Evolutionary conservation across 2,888 invertebrate genomes (phyloP).

Genomic region (Tetrapedia diversipes): DNA sequence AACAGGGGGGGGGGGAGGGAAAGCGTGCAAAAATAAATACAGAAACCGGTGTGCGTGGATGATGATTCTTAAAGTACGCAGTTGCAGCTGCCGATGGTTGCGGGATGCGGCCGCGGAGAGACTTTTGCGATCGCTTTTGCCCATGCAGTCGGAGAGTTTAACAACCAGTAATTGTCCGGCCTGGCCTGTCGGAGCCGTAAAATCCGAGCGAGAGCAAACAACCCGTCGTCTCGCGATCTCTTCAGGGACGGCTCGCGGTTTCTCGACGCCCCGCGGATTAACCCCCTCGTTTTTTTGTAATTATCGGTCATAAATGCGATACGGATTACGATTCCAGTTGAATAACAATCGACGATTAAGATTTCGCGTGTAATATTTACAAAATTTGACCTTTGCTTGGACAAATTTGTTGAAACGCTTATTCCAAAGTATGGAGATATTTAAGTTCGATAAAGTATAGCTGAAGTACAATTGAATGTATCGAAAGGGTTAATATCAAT

Average conservation of each 20-base stretch:
- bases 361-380: too few species aligned
- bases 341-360: too few species aligned
- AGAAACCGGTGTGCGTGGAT: constrained; percentile 53
- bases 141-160: constrained; percentile 73
- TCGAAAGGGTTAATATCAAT: too few species aligned
- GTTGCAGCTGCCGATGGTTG: constrained; percentile 65
- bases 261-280: constrained; percentile 59
- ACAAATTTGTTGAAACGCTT: too few species aligned
- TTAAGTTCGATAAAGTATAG: too few species aligned
- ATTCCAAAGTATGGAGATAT: too few species aligned
- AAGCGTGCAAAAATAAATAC: constrained; percentile 50
- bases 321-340: too few species aligned
- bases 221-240: constrained; percentile 61
- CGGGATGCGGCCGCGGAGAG: constrained; percentile 52
- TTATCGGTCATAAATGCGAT: too few species aligned
- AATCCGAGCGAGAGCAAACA: constrained; percentile 79
- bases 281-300: constrained; percentile 6
- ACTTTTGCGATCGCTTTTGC: constrained; percentile 67
- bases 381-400: too few species aligned
- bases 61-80: constrained; percentile 54
- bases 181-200: constrained; percentile 77
- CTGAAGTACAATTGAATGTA: too few species aligned
- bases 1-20: neutral
- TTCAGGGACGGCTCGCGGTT: constrained; percentile 61
- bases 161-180: constrained; percentile 80